Evolutionary conservation across 35 echinoderm and acorn worm species (phyloP).

Genomic region (Anneissia japonica): DNA sequence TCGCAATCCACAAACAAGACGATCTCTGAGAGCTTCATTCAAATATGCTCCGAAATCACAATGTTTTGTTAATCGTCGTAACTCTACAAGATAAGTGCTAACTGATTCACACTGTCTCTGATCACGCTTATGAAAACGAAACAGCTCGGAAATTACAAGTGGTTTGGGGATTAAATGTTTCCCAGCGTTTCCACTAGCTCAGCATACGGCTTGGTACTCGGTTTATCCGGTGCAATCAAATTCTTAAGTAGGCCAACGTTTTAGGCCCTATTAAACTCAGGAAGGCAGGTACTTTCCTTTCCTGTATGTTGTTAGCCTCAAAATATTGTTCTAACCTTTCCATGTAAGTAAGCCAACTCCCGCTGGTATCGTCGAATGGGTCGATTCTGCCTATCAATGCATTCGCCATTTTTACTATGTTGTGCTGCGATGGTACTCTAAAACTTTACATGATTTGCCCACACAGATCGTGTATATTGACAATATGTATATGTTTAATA

Average conservation of each 20-base stretch:
- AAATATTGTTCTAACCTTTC: no score
- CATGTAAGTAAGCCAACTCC: no score
- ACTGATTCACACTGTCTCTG: conserved; percentile 25
- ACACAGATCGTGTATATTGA: no score
- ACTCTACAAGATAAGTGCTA: conserved; percentile 23
- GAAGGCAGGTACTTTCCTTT: conserved; percentile 31
- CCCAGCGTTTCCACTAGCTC: conserved; percentile 4
- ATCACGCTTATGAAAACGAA: conserved; percentile 38
- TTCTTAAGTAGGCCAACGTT: neutral
- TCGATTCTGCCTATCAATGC: no score
- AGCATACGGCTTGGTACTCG: neutral
- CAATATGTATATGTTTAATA: no score
- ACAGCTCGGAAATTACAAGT: conserved; percentile 37
- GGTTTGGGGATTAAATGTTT: neutral
- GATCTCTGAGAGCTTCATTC: conserved; percentile 26
- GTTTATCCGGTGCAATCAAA: conserved; percentile 11
- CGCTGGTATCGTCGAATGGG: no score
- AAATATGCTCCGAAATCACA: conserved; percentile 39
- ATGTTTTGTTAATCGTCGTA: conserved; percentile 15
- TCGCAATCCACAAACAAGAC: conserved; percentile 47
- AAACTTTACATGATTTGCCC: no score
- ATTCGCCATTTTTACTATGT: no score
- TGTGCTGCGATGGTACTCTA: no score
- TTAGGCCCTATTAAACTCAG: conserved; percentile 11
- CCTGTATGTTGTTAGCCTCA: no score